Conservation (phyloP, 1,140 invertebrate species). For the Anagrus nilaparvatae region DNA sequence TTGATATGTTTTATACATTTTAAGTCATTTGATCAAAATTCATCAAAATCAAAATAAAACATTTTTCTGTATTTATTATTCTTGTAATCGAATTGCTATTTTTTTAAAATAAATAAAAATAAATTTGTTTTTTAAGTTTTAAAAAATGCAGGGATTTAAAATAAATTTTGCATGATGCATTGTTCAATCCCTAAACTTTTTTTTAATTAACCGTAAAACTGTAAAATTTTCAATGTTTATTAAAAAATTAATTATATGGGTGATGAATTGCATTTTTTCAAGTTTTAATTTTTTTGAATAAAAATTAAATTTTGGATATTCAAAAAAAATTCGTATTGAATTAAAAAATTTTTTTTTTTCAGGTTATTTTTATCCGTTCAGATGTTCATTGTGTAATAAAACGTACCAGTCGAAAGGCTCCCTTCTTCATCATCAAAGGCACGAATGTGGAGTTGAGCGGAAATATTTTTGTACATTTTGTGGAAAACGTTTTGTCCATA, state of each 20-base stretch:
- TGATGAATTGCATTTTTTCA: not conserved
- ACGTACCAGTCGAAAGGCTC: slow-evolving; percentile 24
- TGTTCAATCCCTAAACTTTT: slow-evolving; percentile 3
- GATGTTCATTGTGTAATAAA: slow-evolving; percentile 24
- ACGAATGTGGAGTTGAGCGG: slow-evolving; percentile 25
- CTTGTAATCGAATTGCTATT: slow-evolving; percentile 17
- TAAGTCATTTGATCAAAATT: slow-evolving; percentile 15
- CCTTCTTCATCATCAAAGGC: slow-evolving; percentile 23
- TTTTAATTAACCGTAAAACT: not conserved
- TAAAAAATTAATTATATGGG: too few species aligned
- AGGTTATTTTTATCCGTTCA: slow-evolving; percentile 11
- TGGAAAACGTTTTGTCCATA: slow-evolving; percentile 41
- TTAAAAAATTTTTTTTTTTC: slow-evolving; percentile 13
- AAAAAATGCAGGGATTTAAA: not conserved
- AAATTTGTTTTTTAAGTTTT: slow-evolving; percentile 24
- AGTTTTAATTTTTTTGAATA: not conserved
- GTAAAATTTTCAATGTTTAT: too few species aligned
- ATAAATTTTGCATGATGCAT: not conserved
- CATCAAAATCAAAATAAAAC: too few species aligned
- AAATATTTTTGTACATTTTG: slow-evolving; percentile 37
- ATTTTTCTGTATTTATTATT: too few species aligned
- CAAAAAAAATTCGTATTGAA: not conserved
- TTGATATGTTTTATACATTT: too few species aligned
- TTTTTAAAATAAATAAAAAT: slow-evolving; percentile 21
- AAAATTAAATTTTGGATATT: not conserved